Conservation (phyloP, 1,140 invertebrate genomes). For the Diabrotica virgifera region DNA sequence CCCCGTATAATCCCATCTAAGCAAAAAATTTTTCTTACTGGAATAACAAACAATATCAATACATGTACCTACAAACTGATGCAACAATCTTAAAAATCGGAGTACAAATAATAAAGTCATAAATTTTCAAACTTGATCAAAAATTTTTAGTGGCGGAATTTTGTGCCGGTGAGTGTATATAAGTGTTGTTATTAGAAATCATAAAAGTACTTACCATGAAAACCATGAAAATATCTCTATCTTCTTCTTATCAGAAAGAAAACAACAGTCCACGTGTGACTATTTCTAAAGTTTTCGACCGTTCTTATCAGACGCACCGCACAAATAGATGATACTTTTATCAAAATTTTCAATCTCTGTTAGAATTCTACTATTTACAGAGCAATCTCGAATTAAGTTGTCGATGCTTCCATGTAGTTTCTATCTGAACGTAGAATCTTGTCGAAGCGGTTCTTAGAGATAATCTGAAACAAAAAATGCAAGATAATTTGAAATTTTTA, state of each 20-base stretch:
- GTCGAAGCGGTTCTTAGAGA: background rate
- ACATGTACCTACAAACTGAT: too few relatives aligned
- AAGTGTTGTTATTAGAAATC: too few relatives aligned
- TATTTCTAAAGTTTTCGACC: background rate
- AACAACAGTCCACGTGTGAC: background rate
- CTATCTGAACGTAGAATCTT: background rate
- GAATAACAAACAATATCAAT: too few relatives aligned
- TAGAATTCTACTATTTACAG: background rate
- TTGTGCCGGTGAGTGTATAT: too few relatives aligned
- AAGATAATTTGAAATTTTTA: too few relatives aligned
- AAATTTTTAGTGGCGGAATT: too few relatives aligned
- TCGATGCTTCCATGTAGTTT: background rate
- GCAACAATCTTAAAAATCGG: too few relatives aligned
- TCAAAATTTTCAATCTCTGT: background rate
- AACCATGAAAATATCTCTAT: conserved; percentile 2
- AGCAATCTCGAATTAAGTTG: background rate
- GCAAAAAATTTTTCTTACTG: too few relatives aligned
- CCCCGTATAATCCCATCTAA: too few relatives aligned
- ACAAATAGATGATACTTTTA: conserved; percentile 1
- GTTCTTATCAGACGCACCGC: background rate
- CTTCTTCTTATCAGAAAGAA: background rate
- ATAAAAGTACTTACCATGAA: background rate
- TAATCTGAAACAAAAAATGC: background rate
- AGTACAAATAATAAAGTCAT: too few relatives aligned
- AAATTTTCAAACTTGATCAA: too few relatives aligned